These are phyloP conservation scores for Seira musarum DNA, from an alignment of 2,888 invertebrate genomes.

Conservation along the genomic window DNA sequence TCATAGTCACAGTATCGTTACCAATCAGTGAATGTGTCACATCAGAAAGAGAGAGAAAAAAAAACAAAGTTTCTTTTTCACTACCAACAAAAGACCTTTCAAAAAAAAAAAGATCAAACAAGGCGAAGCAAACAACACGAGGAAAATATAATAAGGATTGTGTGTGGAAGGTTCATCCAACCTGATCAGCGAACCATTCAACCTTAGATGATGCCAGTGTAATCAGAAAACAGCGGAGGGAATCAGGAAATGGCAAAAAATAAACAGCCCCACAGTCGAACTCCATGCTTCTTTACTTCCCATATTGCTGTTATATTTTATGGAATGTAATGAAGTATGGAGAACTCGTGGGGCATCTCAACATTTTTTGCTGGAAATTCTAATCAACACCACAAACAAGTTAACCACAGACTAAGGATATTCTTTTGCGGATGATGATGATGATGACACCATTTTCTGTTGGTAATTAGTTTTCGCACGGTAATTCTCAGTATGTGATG, in stretches of 20 bases:
- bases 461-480: not conserved
- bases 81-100: not conserved
- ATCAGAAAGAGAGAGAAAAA: conserved; percentile 51
- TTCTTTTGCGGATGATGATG: too few relatives aligned
- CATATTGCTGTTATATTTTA: conserved; percentile 84
- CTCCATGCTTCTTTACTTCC: conserved; percentile 98
- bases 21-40: conserved; percentile 55
- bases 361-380: conserved; percentile 51
- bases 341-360: conserved; percentile 69
- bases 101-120: conserved; percentile 15
- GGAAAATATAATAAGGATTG: not conserved
- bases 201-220: not conserved
- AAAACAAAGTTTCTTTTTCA: conserved; percentile 38
- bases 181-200: not conserved
- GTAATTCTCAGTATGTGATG: not conserved
- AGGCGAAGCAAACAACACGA: not conserved
- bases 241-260: conserved; percentile 25
- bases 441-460: not conserved
- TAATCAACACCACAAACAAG: conserved; percentile 13
- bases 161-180: not conserved
- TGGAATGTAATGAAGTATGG: conserved; percentile 94
- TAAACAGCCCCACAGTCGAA: conserved; percentile 74
- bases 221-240: conserved; percentile 26
- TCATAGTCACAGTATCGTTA: conserved; percentile 23
- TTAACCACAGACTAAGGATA: too few relatives aligned